Evolutionary conservation across 2,888 invertebrate genomes (phyloP).

Genomic region (Ptychoptera albimana): DNA sequence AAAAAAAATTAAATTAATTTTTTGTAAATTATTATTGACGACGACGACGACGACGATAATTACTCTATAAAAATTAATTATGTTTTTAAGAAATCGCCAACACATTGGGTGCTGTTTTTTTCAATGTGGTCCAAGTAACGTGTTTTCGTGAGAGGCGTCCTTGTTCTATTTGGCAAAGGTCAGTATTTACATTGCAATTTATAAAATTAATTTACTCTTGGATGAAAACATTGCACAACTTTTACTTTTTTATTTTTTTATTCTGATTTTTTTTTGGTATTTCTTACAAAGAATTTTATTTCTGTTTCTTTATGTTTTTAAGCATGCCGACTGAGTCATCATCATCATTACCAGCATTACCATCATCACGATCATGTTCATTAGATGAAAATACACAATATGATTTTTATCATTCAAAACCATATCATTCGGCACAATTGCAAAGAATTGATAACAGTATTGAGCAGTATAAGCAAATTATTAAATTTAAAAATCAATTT

Average conservation of each 20-base stretch:
- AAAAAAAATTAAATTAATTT: neutral
- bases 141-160: slow-evolving; percentile 52
- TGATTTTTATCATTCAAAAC: slow-evolving; percentile 3
- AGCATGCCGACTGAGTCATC: slow-evolving; percentile 10
- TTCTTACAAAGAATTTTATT: too few species aligned
- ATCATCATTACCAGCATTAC: neutral
- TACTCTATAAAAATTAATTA: neutral
- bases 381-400: slow-evolving; percentile 13
- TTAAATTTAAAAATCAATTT: too few species aligned
- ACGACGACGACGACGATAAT: neutral
- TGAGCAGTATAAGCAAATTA: too few species aligned
- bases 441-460: too few species aligned
- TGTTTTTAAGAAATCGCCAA: slow-evolving; percentile 40
- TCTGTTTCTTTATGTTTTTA: too few species aligned
- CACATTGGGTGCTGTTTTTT: slow-evolving; percentile 54
- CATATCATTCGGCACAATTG: too few species aligned
- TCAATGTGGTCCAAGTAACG: slow-evolving; percentile 55
- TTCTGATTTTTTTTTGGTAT: too few species aligned
- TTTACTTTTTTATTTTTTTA: too few species aligned
- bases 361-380: slow-evolving; percentile 11
- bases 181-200: slow-evolving; percentile 17
- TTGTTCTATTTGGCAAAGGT: slow-evolving; percentile 47
- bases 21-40: neutral
- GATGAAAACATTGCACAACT: too few species aligned
- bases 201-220: too few species aligned